phyloP scores from a whole-genome alignment of 1,140 invertebrate species.

The Drosophila murphyi region DNA sequence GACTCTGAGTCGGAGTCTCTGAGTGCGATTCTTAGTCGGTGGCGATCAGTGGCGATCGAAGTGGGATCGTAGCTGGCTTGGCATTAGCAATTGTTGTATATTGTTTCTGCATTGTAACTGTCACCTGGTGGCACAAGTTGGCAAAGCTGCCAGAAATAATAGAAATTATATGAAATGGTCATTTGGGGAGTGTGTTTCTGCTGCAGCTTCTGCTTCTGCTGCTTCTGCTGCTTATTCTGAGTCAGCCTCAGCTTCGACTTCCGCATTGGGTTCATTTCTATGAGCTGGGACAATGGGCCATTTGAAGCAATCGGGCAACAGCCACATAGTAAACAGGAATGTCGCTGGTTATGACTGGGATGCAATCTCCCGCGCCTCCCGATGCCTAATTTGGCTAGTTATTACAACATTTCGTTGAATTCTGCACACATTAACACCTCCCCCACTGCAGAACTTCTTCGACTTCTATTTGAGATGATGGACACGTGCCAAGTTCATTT shows the following conservation, averaged over 20 bases:
- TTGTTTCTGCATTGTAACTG: conserved; percentile 80
- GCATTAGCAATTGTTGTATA: conserved; percentile 66
- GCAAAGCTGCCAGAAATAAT: conserved; percentile 76
- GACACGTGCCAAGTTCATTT: conserved; percentile 78
- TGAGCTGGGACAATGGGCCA: conserved; percentile 65
- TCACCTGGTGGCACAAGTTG: conserved; percentile 72
- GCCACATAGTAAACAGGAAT: conserved; percentile 13
- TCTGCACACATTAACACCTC: conserved; percentile 54
- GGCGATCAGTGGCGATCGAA: conserved; percentile 33
- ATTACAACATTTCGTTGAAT: conserved; percentile 58
- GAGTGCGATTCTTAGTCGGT: conserved; percentile 13
- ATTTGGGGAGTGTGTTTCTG: conserved; percentile 71
- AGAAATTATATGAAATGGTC: conserved; percentile 81
- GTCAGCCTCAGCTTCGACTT: conserved; percentile 34
- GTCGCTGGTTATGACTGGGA: conserved; percentile 29
- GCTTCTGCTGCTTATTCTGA: conserved; percentile 16
- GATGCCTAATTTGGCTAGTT: conserved; percentile 66
- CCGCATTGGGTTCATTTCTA: conserved; percentile 11
- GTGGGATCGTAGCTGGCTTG: background rate
- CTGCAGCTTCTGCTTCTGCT: background rate
- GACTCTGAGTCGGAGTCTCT: background rate
- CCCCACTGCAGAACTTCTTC: conserved; percentile 39
- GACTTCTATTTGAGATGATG: conserved; percentile 54
- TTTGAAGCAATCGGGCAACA: conserved; percentile 28
- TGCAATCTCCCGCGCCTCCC: conserved; percentile 47